Evolutionary conservation across 2,113 vertebrate species (phyloP).

Genomic region (Glareola pratincola): DNA sequence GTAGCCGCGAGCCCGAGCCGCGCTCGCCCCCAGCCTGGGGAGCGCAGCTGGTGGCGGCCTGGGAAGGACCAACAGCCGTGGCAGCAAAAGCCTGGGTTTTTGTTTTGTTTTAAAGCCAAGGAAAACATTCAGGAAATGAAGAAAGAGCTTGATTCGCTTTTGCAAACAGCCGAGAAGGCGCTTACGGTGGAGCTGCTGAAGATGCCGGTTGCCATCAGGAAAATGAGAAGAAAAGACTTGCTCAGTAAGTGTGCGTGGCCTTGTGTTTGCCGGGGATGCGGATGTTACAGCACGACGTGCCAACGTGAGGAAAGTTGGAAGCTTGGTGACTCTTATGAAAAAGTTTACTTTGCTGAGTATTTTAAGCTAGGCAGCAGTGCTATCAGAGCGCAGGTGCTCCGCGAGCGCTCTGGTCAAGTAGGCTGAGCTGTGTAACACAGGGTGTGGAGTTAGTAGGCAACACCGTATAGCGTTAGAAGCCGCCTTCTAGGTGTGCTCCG

Average conservation of each 20-base stretch:
- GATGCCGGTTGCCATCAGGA: constrained; percentile 40
- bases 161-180: constrained; percentile 44
- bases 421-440: background rate
- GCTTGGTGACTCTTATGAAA: background rate
- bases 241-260: background rate
- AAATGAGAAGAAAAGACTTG: constrained; percentile 53
- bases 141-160: constrained; percentile 45
- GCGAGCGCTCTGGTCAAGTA: background rate
- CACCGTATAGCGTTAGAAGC: background rate
- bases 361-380: background rate
- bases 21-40: fast-evolving
- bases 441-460: background rate
- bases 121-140: constrained; percentile 47
- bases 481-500: background rate
- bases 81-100: background rate
- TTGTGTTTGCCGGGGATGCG: fast-evolving
- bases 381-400: background rate
- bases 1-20: fast-evolving
- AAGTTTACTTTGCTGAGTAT: background rate
- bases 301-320: background rate
- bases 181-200: constrained; percentile 54
- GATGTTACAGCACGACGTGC: fast-evolving
- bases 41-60: fast-evolving
- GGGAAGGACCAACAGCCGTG: fast-evolving
- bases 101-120: constrained; percentile 33